Evolutionary conservation across 2,888 invertebrate species (phyloP), one percentile per base, ranked within the genome.

Genomic region (Stenchaetothrips biformis): DNA sequence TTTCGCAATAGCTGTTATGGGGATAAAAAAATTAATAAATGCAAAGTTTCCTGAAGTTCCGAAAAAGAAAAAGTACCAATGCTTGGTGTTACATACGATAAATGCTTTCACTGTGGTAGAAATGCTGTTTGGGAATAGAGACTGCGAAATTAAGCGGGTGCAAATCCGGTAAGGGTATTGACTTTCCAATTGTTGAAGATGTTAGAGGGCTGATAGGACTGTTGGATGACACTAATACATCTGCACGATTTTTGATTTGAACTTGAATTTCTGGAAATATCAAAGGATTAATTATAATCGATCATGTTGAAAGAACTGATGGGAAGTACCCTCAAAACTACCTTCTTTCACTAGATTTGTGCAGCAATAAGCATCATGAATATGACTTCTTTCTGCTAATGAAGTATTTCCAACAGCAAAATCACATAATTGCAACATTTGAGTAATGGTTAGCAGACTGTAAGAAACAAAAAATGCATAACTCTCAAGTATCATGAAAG

Each of bases 61-160:
- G 79, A 82, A 78, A 81, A 80, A 53, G 11, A 7, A 78, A 37
- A 67, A 53, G 48, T 48, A 59, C 0, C 16, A 80, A 79, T 74
- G 78, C 77, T 21, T 78, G 81, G 4, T 37, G 37, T 37, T 83
- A 91, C 93, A 92, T 89, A 95, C 95, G 93, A 86, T 92, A 94
- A 83, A 89, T 86, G 85, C 92, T 90, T 78, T 87, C 86, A 21
- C 88, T 86, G 81, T 89, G 87, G 85, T 94, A 94, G 84, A 94
- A 90, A 85, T 94, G 90, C 80, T 89, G 87, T 81, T 89, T 86
- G 18, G 89, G 87, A 81, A 95, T 86, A 78, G 93, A 92, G 80
- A 95, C 89, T 0, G 92, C 92, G 81, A 91, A 91, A 84, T 92
- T 91, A 21, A 96, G 87, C 2, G 97, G 97, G 86, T 90, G 89